phyloP scores from a whole-genome alignment of 2,888 invertebrate species.

The Selenia dentaria region DNA sequence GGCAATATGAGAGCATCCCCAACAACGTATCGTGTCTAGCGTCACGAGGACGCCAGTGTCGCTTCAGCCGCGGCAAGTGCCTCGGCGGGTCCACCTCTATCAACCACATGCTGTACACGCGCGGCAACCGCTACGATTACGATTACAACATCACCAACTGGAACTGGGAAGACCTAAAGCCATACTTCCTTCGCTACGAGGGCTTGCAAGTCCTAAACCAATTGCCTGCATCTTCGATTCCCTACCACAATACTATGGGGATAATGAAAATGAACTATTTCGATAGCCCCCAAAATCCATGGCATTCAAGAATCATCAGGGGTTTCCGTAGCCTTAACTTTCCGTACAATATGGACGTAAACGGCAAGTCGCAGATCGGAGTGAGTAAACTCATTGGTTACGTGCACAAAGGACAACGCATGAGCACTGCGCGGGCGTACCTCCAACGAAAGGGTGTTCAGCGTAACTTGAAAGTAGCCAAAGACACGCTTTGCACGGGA shows the following conservation, averaged over 20 bases:
- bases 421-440: slow-evolving; percentile 59
- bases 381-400: slow-evolving; percentile 52
- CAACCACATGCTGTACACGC: slow-evolving; percentile 66
- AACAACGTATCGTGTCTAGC: slow-evolving; percentile 62
- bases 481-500: slow-evolving; percentile 49
- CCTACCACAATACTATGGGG: slow-evolving; percentile 60
- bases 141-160: slow-evolving; percentile 53
- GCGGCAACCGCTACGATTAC: slow-evolving; percentile 58
- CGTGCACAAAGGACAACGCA: slow-evolving; percentile 51
- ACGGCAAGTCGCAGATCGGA: slow-evolving; percentile 59
- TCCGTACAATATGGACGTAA: slow-evolving; percentile 56
- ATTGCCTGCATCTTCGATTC: slow-evolving; percentile 51
- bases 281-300: slow-evolving; percentile 47
- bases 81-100: slow-evolving; percentile 67
- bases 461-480: slow-evolving; percentile 45
- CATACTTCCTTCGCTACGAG: slow-evolving; percentile 62
- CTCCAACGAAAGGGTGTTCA: slow-evolving; percentile 45
- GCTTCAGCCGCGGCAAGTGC: slow-evolving; percentile 58
- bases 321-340: slow-evolving; percentile 47
- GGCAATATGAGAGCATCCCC: slow-evolving; percentile 54
- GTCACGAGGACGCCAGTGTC: slow-evolving; percentile 44
- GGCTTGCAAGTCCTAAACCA: slow-evolving; percentile 45
- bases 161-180: slow-evolving; percentile 56
- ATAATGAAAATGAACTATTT: slow-evolving; percentile 51
- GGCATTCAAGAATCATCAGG: slow-evolving; percentile 50